Conservation (phyloP, 2,113 vertebrate species). For the Talpa occidentalis region DNA sequence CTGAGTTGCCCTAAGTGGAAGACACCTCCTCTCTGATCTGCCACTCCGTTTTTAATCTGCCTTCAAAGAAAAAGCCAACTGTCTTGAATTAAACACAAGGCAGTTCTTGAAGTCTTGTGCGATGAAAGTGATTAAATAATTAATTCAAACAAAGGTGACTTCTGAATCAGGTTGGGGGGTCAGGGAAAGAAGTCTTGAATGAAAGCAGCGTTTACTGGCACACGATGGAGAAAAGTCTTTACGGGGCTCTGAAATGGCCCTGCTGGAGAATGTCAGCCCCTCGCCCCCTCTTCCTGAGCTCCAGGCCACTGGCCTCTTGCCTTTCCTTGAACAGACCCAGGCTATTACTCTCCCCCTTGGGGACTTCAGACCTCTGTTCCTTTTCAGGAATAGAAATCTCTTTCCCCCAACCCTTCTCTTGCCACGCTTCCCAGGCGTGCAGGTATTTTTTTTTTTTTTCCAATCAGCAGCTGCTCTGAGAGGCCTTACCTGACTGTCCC, state of each 20-base stretch:
- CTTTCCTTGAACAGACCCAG: not conserved
- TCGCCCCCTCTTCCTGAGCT: not conserved
- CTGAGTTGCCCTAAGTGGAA: slow-evolving; percentile 67
- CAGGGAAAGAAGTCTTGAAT: slow-evolving; percentile 58
- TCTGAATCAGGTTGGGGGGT: slow-evolving; percentile 71
- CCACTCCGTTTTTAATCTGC: slow-evolving; percentile 80
- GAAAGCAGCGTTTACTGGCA: slow-evolving; percentile 60
- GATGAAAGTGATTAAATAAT: slow-evolving; percentile 79
- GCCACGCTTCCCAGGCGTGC: not conserved
- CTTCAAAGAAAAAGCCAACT: slow-evolving; percentile 84
- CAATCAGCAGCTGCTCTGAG: not conserved
- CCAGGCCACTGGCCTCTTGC: not conserved
- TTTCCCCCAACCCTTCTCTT: not conserved
- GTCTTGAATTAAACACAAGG: slow-evolving; percentile 81
- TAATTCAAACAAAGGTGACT: slow-evolving; percentile 76
- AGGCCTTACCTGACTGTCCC: not conserved
- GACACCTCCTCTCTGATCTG: slow-evolving; percentile 61
- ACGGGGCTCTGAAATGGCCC: not conserved
- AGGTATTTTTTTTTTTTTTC: not conserved
- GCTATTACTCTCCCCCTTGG: not conserved
- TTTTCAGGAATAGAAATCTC: not conserved
- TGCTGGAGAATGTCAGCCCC: not conserved
- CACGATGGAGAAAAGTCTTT: not conserved
- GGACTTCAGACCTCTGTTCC: not conserved
- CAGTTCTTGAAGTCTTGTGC: slow-evolving; percentile 64